Evolutionary conservation across 1,140 invertebrate genomes (phyloP).

Genomic region (Penaeus chinensis): DNA sequence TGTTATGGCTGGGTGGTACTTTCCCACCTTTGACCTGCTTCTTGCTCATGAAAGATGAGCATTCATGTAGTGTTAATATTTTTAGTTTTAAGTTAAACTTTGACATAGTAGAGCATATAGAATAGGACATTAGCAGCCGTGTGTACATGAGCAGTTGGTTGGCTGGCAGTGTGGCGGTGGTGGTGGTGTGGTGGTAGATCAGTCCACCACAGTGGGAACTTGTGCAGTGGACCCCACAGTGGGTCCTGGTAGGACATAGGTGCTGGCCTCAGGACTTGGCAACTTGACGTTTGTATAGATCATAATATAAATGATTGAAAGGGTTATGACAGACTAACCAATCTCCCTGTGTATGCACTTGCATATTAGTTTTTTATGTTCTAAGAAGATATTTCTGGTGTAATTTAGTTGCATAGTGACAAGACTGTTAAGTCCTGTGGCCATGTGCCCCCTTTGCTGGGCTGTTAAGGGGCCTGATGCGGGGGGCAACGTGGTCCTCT

Average conservation of each 20-base stretch:
- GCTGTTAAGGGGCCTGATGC: conserved; percentile 49
- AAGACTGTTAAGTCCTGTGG: conserved; percentile 33
- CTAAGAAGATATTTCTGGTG: neutral
- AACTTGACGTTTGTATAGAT: conserved; percentile 19
- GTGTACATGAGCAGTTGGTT: conserved; percentile 46
- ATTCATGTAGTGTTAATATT: conserved; percentile 46
- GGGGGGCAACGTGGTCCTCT: conserved; percentile 41
- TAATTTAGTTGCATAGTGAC: conserved; percentile 8
- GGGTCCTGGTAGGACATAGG: conserved; percentile 48
- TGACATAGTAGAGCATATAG: conserved; percentile 40
- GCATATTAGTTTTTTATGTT: conserved; percentile 12
- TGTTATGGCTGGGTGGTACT: conserved; percentile 34
- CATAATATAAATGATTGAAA: neutral
- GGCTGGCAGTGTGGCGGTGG: conserved; percentile 57
- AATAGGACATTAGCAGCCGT: conserved; percentile 45
- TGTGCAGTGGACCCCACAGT: conserved; percentile 45
- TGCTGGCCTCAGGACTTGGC: conserved; percentile 43
- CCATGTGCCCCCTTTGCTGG: conserved; percentile 42
- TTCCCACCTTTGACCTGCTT: conserved; percentile 6
- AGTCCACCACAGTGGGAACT: conserved; percentile 40
- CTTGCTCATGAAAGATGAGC: conserved; percentile 46
- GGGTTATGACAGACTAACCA: neutral
- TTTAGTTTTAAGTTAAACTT: conserved; percentile 44
- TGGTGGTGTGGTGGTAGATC: conserved; percentile 51
- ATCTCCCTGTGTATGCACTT: neutral